These are phyloP conservation scores for Cryptocephalus primarius DNA, from an alignment of 2,888 invertebrate species.

Conservation along the genomic window DNA sequence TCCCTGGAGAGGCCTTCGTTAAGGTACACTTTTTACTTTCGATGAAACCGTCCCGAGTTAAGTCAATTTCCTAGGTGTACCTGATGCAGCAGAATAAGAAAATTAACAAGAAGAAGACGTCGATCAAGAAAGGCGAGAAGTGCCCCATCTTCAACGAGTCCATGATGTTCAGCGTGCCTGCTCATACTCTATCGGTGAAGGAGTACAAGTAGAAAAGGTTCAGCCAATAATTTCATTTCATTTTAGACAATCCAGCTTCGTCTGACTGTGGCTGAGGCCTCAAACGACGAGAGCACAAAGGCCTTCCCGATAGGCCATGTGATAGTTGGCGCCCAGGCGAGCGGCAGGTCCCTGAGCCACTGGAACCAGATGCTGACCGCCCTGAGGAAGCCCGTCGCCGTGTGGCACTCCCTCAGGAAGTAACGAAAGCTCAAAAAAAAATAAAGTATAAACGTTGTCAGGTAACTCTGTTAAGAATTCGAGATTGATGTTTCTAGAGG, in stretches of 20 bases:
- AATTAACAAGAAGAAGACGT: constrained; percentile 71
- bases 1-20: constrained; percentile 60
- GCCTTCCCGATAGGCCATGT: constrained; percentile 67
- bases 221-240: not conserved
- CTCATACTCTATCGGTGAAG: constrained; percentile 54
- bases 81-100: constrained; percentile 70
- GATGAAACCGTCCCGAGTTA: too few species aligned
- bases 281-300: constrained; percentile 38
- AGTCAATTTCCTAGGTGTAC: constrained; percentile 50
- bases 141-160: constrained; percentile 76
- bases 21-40: constrained; percentile 58
- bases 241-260: constrained; percentile 61
- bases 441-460: too few species aligned
- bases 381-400: constrained; percentile 67
- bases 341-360: constrained; percentile 62
- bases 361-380: constrained; percentile 80
- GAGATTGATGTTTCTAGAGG: too few species aligned
- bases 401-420: constrained; percentile 70
- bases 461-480: too few species aligned
- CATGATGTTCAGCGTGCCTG: constrained; percentile 73
- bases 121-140: constrained; percentile 60
- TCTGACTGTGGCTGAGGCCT: constrained; percentile 49
- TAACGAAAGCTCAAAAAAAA: constrained; percentile 13
- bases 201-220: not conserved
- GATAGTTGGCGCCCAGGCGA: constrained; percentile 62